phyloP scores from a whole-genome alignment of 1,140 invertebrate genomes.

The Bombyx mori region ASM3026992v2 NC_085129.1:3388001-3388500 shows the following conservation, averaged over 20 bases:
- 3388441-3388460: slow-evolving; percentile 20
- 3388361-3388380: slow-evolving; percentile 33
- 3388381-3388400: slow-evolving; percentile 23
- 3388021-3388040: too few species aligned
- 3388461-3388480: slow-evolving; percentile 22
- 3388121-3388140: too few species aligned
- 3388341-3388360: slow-evolving; percentile 34
- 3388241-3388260: slow-evolving; percentile 9
- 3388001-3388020: too few species aligned
- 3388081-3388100: too few species aligned
- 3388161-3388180: too few species aligned
- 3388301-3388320: slow-evolving; percentile 19
- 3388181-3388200: too few species aligned
- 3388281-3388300: slow-evolving; percentile 22
- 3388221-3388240: too few species aligned
- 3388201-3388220: too few species aligned
- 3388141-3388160: too few species aligned
- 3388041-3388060: too few species aligned
- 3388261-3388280: slow-evolving; percentile 36
- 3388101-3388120: too few species aligned
- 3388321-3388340: slow-evolving; percentile 26
- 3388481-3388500: slow-evolving; percentile 29
- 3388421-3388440: slow-evolving; percentile 39
- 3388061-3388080: too few species aligned
- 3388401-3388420: slow-evolving; percentile 33